Conservation (phyloP, 2,113 vertebrate genomes). For the Protomyctophum bolini region DNA sequence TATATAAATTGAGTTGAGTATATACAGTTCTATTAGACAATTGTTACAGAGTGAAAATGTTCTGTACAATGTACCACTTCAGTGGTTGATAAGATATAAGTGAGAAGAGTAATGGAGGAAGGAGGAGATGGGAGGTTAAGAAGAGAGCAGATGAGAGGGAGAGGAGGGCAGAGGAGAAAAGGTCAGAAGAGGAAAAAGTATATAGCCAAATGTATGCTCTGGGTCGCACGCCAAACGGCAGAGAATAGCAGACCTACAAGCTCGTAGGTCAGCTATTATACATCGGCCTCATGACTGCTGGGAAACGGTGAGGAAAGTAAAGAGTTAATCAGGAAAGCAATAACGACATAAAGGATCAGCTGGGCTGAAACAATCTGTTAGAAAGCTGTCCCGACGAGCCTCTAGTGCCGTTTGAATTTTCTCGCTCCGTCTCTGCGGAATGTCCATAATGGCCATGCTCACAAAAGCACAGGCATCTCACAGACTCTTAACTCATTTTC, state of each 20-base stretch:
- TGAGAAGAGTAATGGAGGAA: constrained; percentile 23
- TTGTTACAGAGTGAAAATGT: constrained; percentile 31
- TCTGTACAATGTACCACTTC: constrained; percentile 5
- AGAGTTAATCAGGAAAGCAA: constrained; percentile 18
- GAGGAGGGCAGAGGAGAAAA: not conserved
- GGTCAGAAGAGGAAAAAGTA: constrained; percentile 1
- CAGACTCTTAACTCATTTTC: constrained; percentile 56
- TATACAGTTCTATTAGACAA: constrained; percentile 15
- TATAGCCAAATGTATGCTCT: no score
- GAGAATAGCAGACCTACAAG: no score
- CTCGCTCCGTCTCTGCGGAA: constrained; percentile 49
- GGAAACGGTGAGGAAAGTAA: not conserved
- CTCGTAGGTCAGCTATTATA: no score
- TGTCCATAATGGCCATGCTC: constrained; percentile 49
- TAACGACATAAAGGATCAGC: constrained; percentile 40
- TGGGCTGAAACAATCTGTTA: constrained; percentile 45
- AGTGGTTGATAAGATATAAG: constrained; percentile 35
- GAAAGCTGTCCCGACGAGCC: constrained; percentile 46
- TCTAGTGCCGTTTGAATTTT: constrained; percentile 41
- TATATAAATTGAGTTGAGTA: no score
- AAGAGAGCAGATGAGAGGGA: not conserved
- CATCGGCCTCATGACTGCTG: not conserved
- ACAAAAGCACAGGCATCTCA: constrained; percentile 39
- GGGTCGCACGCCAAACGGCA: no score
- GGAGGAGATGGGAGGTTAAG: not conserved